Base-by-base conservation (phyloP, 1,140 invertebrate species). In the Drosophila sulfurigaster region DNA sequence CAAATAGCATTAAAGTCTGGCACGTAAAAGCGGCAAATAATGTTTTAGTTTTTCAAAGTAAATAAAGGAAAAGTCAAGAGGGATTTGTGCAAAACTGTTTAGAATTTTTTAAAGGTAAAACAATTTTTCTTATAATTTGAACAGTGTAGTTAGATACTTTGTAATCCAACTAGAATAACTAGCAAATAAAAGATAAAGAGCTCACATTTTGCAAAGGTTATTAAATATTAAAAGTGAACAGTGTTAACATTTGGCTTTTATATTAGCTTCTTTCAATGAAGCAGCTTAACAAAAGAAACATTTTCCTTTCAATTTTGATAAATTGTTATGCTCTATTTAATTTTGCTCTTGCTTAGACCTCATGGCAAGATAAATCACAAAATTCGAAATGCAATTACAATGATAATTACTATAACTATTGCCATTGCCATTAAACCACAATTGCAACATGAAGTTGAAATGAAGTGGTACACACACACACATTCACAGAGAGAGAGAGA, bases 311-410 rank as follows among this genome's bases (percentile, higher is more conserved):
- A 11, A 11, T 15, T 30, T 4, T 7, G 5, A 35, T 7, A 54
- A 32, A 32, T 41, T 57, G 7, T 15, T 11, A 3, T 46, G 41
- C 20, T 45, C 57, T 30, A 59, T 25, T 20, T 25, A 6, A 41
- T 41, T 57, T 15, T 45, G 2, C 1, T 25, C 0, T 16, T 15
- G 10, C 8, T 57, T 41, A 5, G 5, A 6, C 35, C 20, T 8
- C 10, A 38, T 2, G 2, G 45, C 11, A 1, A 56, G 25, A 54
- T 13, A 70, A 56, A 54, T 41, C 60, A 10, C 20, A 58, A 38
- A 38, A 71, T 71, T 71, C 38, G 8, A 68, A 62, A 68, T 68
- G 65, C 57, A 60, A 62, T 74, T 52, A 67, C 35, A 73, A 54
- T 67, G 62, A 73, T 67, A 73, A 67, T 73, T 73, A 62, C 41